phyloP scores from a whole-genome alignment of 2,113 vertebrate genomes.

The Rousettus leschenaultii region DNA sequence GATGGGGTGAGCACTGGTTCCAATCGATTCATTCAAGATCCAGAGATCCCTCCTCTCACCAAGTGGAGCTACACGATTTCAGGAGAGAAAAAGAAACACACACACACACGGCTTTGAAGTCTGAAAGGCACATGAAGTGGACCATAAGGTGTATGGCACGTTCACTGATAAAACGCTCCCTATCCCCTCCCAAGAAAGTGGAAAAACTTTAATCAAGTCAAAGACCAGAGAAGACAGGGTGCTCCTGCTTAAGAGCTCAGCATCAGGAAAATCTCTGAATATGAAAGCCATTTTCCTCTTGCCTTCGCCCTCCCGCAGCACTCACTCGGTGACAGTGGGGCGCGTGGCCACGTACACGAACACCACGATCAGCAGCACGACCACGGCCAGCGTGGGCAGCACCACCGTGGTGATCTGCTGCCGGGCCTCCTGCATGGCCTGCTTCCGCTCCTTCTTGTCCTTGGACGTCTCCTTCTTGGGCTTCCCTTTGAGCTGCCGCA shows the following conservation, averaged over 20 bases:
- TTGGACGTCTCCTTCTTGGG: conserved; percentile 96
- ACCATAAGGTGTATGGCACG: conserved; percentile 80
- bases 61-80: conserved; percentile 59
- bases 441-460: conserved; percentile 98
- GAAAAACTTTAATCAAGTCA: conserved; percentile 73
- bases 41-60: conserved; percentile 64
- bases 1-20: conserved; percentile 72
- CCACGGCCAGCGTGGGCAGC: conserved; percentile 90
- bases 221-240: conserved; percentile 72
- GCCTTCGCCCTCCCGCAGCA: neutral
- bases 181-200: conserved; percentile 78
- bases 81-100: conserved; percentile 41
- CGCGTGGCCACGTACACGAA: conserved; percentile 97
- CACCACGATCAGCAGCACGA: conserved; percentile 93
- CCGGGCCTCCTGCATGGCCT: conserved; percentile 97
- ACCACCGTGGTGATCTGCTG: conserved; percentile 94
- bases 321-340: conserved; percentile 88
- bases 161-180: conserved; percentile 76
- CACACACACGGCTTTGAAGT: conserved; percentile 74
- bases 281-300: neutral
- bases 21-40: conserved; percentile 72
- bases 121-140: conserved; percentile 87
- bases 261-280: neutral
- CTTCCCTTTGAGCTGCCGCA: conserved; percentile 99
- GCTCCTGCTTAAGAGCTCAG: conserved; percentile 49